Evolutionary conservation across 2,888 invertebrate genomes (phyloP).

Genomic region (Volucella inflata): DNA sequence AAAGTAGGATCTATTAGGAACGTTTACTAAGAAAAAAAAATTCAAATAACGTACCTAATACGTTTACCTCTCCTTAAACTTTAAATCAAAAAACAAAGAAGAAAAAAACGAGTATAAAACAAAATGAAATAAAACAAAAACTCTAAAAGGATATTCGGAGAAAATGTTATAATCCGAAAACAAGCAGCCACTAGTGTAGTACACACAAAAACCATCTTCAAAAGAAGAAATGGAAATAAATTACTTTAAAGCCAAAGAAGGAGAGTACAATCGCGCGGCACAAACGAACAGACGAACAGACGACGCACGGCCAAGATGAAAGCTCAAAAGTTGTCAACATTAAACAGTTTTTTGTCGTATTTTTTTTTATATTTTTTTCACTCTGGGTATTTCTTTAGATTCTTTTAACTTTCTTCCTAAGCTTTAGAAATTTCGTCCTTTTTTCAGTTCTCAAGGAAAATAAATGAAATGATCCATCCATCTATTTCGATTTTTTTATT

Average conservation of each 20-base stretch:
- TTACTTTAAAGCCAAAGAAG: slow-evolving; percentile 54
- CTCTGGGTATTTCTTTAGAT: neutral
- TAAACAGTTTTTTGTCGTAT: slow-evolving; percentile 30
- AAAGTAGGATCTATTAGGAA: too few relatives aligned
- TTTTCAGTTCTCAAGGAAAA: slow-evolving; percentile 24
- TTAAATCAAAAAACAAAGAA: slow-evolving; percentile 2
- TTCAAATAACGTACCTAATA: neutral
- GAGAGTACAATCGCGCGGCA: slow-evolving; percentile 7
- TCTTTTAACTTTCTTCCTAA: neutral
- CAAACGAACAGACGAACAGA: slow-evolving; percentile 23
- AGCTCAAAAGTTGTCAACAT: slow-evolving; percentile 72
- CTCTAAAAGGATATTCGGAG: slow-evolving; percentile 1
- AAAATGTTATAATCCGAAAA: slow-evolving; percentile 5
- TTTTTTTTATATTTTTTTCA: neutral
- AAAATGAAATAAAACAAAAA: neutral
- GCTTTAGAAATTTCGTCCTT: slow-evolving; percentile 7
- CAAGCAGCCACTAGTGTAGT: neutral
- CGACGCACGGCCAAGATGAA: slow-evolving; percentile 53
- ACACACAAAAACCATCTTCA: slow-evolving; percentile 10
- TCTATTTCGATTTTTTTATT: slow-evolving; percentile 41
- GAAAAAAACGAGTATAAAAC: too few relatives aligned
- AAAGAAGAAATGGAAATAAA: slow-evolving; percentile 58
- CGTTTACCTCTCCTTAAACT: slow-evolving; percentile 21
- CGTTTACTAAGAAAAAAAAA: too few relatives aligned
- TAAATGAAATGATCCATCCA: slow-evolving; percentile 71